phyloP scores from a whole-genome alignment of 2,888 invertebrate species.

The Phytoseiulus persimilis region DNA sequence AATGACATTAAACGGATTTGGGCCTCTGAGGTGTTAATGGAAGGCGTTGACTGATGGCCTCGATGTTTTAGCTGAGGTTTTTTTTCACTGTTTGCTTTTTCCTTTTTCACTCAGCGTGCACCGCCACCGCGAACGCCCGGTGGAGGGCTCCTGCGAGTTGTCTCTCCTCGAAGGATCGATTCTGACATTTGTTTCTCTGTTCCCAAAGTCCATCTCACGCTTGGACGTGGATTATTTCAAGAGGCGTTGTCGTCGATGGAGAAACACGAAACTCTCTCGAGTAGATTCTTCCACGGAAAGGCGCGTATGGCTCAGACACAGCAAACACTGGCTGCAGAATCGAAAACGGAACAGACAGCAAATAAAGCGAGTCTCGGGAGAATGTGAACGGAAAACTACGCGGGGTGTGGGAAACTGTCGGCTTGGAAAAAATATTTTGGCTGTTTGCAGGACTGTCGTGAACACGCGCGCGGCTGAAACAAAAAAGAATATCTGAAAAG shows the following conservation, averaged over 20 bases:
- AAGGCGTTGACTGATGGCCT: not conserved
- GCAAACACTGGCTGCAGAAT: not conserved
- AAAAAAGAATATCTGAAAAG: not conserved
- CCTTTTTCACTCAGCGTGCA: not conserved
- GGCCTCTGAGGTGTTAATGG: not conserved
- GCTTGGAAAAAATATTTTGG: not conserved
- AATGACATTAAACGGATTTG: slow-evolving; percentile 5
- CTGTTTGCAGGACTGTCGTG: not conserved
- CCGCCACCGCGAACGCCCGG: not conserved
- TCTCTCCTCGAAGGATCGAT: not conserved
- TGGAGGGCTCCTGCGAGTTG: not conserved
- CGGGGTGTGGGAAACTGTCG: not conserved
- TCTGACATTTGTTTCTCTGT: not conserved
- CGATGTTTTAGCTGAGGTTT: not conserved
- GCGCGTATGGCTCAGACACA: not conserved
- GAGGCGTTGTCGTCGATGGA: not conserved
- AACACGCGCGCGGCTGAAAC: not conserved
- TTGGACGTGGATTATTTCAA: not conserved
- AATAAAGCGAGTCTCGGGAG: not conserved
- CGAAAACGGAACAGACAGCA: not conserved
- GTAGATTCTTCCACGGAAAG: not conserved
- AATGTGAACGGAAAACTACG: not conserved
- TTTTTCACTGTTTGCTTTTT: not conserved
- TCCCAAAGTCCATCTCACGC: not conserved
- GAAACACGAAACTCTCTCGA: not conserved